A percentile compares a stretch with the other conserved stretches of the same genome.
phyloP scores from a whole-genome alignment of 1,140 invertebrate species.

The Rhysida immarginata region DNA sequence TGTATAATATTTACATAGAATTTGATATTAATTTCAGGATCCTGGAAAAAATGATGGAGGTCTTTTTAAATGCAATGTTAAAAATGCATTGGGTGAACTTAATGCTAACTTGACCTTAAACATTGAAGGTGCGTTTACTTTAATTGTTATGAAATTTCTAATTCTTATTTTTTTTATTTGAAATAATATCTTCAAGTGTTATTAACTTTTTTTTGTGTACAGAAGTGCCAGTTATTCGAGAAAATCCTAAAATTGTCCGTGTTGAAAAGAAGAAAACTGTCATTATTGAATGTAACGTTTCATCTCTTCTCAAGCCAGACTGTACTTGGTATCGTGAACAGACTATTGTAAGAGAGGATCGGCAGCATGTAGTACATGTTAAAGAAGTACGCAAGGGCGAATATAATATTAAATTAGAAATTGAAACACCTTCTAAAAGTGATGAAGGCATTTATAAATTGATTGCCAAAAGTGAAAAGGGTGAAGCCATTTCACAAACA shows the following conservation, averaged over 20 bases:
- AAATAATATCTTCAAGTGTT: neutral
- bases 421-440: constrained; percentile 47
- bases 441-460: constrained; percentile 83
- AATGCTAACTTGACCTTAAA: constrained; percentile 93
- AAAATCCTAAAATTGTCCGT: constrained; percentile 74
- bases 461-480: constrained; percentile 82
- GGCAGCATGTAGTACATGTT: constrained; percentile 53
- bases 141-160: neutral
- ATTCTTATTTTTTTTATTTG: neutral
- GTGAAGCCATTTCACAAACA: constrained; percentile 74
- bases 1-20: no score
- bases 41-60: constrained; percentile 89
- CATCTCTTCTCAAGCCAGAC: constrained; percentile 70
- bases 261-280: constrained; percentile 78
- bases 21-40: constrained; percentile 44
- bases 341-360: constrained; percentile 55
- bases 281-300: constrained; percentile 74
- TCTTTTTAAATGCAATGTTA: constrained; percentile 94
- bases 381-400: constrained; percentile 31
- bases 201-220: constrained; percentile 20
- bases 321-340: constrained; percentile 80
- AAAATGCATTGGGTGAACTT: constrained; percentile 86
- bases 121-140: constrained; percentile 74
- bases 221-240: constrained; percentile 87
- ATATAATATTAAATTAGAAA: constrained; percentile 23